Percentiles rank a stretch among this genome's conserved stretches.
These are phyloP conservation scores for Harpagifer antarcticus DNA, from an alignment of 2,797 vertebrate genomes.

Conservation along the genomic window DNA sequence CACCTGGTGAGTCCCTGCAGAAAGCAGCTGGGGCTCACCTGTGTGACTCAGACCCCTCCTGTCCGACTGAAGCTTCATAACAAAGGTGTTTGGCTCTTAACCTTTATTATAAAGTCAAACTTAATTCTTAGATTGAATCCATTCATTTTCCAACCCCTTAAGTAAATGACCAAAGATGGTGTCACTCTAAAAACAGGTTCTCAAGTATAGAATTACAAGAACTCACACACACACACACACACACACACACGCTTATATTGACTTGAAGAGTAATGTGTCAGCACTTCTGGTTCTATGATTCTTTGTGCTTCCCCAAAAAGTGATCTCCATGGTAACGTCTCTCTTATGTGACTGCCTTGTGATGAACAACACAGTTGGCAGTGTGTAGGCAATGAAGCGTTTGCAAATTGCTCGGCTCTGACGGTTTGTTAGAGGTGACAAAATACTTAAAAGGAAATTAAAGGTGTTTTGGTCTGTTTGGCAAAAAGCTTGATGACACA, in stretches of 20 bases:
- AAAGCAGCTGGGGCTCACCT: not conserved
- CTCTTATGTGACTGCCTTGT: not conserved
- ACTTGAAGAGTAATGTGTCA: not conserved
- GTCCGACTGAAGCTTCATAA: not conserved
- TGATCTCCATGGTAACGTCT: too few relatives aligned
- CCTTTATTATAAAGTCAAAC: too few relatives aligned
- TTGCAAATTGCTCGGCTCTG: too few relatives aligned
- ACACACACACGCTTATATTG: too few relatives aligned
- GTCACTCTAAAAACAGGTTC: slow-evolving; percentile 2
- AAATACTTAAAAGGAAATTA: too few relatives aligned
- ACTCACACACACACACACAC: not conserved
- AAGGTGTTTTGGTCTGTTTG: not conserved
- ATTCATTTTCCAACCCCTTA: not conserved
- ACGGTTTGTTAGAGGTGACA: not conserved
- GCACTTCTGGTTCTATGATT: too few relatives aligned
- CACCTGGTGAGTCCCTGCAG: not conserved
- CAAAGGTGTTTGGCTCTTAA: not conserved
- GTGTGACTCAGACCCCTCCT: not conserved
- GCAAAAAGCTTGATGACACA: slow-evolving; percentile 8
- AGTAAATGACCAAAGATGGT: not conserved
- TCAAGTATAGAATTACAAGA: not conserved
- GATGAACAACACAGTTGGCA: not conserved
- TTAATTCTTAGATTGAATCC: not conserved
- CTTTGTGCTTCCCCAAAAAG: too few relatives aligned
- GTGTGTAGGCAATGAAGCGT: too few relatives aligned